Conservation (phyloP, 2,113 vertebrate species). For the Coptodon rendalli region DNA sequence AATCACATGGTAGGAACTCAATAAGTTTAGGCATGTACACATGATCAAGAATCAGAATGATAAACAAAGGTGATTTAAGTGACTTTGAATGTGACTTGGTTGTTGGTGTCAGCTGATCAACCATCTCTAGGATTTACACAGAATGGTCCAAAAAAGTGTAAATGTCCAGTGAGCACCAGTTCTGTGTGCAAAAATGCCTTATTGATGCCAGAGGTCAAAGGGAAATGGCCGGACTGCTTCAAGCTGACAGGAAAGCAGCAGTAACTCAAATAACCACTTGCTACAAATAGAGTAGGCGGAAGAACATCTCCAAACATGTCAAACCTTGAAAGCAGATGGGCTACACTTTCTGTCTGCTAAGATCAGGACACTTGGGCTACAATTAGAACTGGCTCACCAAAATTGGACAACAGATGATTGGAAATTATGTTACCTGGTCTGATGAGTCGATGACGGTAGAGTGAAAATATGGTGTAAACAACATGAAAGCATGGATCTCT, state of each 20-base stretch:
- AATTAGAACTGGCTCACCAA: background rate
- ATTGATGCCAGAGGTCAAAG: background rate
- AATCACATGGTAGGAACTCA: background rate
- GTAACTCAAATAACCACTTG: background rate
- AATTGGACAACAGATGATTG: background rate
- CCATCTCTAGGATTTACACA: background rate
- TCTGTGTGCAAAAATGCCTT: background rate
- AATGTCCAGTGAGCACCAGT: background rate
- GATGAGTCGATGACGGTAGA: background rate
- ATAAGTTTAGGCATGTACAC: background rate
- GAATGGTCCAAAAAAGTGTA: background rate
- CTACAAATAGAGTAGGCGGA: background rate
- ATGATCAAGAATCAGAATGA: background rate
- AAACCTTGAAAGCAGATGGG: background rate
- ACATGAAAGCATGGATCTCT: background rate
- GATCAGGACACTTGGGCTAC: background rate
- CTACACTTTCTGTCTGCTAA: background rate
- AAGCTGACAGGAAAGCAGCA: background rate
- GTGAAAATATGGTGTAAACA: background rate
- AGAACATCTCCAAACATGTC: background rate
- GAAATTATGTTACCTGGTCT: background rate
- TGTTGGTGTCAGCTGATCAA: background rate
- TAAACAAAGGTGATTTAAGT: background rate
- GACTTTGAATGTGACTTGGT: background rate
- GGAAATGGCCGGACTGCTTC: background rate